Conservation (phyloP, 1,140 invertebrate genomes). For the Apocrypta bakeri region DNA sequence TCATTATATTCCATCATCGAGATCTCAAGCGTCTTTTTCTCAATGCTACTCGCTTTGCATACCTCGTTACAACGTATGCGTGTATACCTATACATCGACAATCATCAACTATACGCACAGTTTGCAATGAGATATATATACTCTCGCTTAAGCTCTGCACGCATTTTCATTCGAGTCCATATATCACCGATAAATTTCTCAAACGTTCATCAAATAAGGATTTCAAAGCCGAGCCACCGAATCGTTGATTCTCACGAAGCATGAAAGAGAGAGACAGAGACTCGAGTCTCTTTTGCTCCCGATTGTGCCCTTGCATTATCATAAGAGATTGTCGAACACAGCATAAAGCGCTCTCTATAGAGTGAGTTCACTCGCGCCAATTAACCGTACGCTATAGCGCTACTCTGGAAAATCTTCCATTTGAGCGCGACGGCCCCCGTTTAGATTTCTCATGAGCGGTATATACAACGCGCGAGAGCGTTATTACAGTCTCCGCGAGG, state of each 20-base stretch:
- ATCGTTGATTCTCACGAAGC: background rate
- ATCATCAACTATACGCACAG: background rate
- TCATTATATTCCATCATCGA: background rate
- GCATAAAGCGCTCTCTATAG: background rate
- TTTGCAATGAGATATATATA: background rate
- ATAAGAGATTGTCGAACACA: slow-evolving; percentile 44
- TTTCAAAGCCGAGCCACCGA: slow-evolving; percentile 23
- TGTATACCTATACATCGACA: background rate
- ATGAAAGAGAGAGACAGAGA: background rate
- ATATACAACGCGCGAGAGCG: background rate
- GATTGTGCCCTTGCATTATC: slow-evolving; percentile 50
- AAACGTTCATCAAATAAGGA: slow-evolving; percentile 17
- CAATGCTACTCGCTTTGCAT: background rate
- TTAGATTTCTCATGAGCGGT: background rate
- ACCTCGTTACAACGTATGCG: background rate
- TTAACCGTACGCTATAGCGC: slow-evolving; percentile 27
- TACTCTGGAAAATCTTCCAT: slow-evolving; percentile 22
- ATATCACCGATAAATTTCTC: slow-evolving; percentile 19
- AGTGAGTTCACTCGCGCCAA: slow-evolving; percentile 25
- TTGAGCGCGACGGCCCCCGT: slow-evolving; percentile 3
- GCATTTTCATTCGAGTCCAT: background rate
- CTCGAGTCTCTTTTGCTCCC: slow-evolving; percentile 1
- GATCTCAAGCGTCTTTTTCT: background rate
- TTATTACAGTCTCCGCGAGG: background rate
- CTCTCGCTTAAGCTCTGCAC: no score